A percentile compares a stretch with the other conserved stretches of the same genome.
Evolutionary conservation across 1,140 invertebrate species (phyloP).

Genomic region (Heliconius eleuchia): DNA sequence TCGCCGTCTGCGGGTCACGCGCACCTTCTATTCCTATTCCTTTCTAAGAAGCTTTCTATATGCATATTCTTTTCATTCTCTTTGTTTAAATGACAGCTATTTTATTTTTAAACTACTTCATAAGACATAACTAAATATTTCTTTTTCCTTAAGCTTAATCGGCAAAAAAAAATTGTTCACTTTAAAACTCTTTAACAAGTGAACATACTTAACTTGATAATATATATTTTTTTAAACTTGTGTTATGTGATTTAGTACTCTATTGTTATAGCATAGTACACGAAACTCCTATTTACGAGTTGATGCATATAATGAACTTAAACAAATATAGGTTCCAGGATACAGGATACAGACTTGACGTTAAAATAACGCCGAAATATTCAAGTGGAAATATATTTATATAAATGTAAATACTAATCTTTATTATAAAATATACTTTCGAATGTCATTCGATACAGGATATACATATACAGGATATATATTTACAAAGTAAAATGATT

Average conservation of each 20-base stretch:
- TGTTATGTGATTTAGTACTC: no score
- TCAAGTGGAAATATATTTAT: no score
- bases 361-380: no score
- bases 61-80: slow-evolving; percentile 44
- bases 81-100: slow-evolving; percentile 19
- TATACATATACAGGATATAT: neutral
- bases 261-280: no score
- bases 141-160: neutral
- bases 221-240: no score
- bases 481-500: neutral
- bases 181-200: neutral
- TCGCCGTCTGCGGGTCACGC: slow-evolving; percentile 69
- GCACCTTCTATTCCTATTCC: slow-evolving; percentile 76
- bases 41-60: slow-evolving; percentile 80
- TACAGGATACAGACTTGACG: no score
- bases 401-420: no score
- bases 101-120: slow-evolving; percentile 12
- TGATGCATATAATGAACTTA: no score
- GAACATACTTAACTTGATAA: no score
- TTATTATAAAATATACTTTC: no score
- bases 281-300: no score
- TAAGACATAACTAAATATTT: neutral
- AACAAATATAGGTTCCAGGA: no score
- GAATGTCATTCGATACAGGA: neutral
- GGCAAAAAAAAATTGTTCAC: neutral